Conservation (phyloP, 2,797 vertebrate species). For the Babyrousa celebensis region DNA sequence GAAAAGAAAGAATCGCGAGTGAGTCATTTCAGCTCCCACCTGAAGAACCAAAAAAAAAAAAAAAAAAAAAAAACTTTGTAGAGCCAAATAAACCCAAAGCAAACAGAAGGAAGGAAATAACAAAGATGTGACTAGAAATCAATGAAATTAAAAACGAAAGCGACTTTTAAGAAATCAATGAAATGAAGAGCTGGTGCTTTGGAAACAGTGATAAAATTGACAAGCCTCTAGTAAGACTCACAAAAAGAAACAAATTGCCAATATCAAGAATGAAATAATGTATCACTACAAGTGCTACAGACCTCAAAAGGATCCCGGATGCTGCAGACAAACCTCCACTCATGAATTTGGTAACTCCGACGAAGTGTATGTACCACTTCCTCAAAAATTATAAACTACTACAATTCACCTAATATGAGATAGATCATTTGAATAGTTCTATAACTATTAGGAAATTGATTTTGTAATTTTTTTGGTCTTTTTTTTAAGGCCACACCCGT, state of each 20-base stretch:
- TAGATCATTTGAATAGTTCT: no score
- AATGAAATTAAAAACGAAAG: no score
- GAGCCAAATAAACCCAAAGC: neutral
- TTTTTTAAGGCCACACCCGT: no score
- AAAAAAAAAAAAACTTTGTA: no score
- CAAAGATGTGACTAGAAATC: neutral
- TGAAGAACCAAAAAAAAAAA: neutral
- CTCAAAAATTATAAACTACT: neutral
- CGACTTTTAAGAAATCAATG: neutral
- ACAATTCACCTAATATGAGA: neutral
- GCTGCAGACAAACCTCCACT: neutral
- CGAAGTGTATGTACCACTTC: neutral
- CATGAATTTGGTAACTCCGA: no score
- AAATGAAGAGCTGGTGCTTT: neutral
- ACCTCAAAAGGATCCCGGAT: neutral
- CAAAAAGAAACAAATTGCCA: neutral
- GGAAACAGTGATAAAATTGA: neutral
- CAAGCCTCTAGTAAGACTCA: neutral
- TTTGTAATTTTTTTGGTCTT: neutral
- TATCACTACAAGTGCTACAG: no score
- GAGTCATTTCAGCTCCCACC: neutral
- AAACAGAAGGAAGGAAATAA: neutral
- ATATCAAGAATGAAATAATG: neutral
- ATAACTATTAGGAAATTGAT: neutral
- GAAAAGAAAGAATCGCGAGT: no score